A percentile compares a stretch with the other conserved stretches of the same genome.
Conservation (phyloP, 1,140 invertebrate genomes). For the Heliconius himera region DNA sequence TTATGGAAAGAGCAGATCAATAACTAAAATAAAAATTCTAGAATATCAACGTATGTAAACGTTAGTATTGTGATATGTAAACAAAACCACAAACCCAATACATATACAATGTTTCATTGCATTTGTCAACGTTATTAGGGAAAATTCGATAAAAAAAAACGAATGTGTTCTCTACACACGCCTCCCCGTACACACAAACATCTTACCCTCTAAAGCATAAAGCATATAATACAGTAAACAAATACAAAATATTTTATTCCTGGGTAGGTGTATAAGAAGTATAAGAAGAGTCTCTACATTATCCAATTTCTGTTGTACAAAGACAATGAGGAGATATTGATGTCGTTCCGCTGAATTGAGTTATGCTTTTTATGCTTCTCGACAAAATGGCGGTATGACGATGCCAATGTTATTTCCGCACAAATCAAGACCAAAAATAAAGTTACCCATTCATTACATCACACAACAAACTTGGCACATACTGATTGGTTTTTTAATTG, state of each 20-base stretch:
- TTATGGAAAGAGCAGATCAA: background rate
- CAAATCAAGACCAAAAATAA: slow-evolving; percentile 40
- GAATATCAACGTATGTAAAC: background rate
- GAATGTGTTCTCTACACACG: slow-evolving; percentile 1
- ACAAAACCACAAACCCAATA: slow-evolving; percentile 6
- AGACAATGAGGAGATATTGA: slow-evolving; percentile 46
- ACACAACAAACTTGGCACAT: slow-evolving; percentile 1
- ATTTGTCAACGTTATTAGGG: slow-evolving; percentile 17
- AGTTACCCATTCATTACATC: slow-evolving; percentile 30
- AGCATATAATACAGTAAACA: slow-evolving; percentile 30
- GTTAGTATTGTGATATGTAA: background rate
- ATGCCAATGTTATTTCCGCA: slow-evolving; percentile 38
- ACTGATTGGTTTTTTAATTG: slow-evolving; percentile 17
- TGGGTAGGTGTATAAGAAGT: slow-evolving; percentile 22
- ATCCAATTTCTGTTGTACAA: slow-evolving; percentile 45
- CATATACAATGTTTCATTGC: background rate
- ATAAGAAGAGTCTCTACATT: slow-evolving; percentile 34
- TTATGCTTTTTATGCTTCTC: slow-evolving; percentile 35
- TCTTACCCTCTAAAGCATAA: slow-evolving; percentile 8
- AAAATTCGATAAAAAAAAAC: slow-evolving; percentile 19
- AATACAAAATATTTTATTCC: slow-evolving; percentile 27
- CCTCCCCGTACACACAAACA: background rate
- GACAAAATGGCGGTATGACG: slow-evolving; percentile 39
- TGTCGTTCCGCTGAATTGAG: slow-evolving; percentile 41
- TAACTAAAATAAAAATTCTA: background rate